Evolutionary conservation across 2,888 invertebrate species (phyloP).

Genomic region (Stenchaetothrips biformis): DNA sequence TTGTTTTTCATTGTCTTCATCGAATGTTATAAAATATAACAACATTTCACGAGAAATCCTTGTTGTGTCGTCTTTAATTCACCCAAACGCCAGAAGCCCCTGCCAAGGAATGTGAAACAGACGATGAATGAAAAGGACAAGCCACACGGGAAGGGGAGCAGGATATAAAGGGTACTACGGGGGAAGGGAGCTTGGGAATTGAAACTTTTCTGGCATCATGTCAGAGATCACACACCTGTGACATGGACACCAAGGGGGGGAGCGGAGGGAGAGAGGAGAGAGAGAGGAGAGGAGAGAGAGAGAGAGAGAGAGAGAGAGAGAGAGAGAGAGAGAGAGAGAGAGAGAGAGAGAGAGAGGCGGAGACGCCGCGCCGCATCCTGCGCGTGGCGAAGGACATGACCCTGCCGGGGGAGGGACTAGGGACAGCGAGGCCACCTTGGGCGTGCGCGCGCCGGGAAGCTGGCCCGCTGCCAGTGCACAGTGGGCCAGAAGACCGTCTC

Average conservation of each 20-base stretch:
- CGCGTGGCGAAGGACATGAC: constrained; percentile 3
- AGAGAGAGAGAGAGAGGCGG: neutral
- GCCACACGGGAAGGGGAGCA: neutral
- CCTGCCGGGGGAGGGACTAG: neutral
- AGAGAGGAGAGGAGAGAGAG: neutral
- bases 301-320: neutral
- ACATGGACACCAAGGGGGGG: neutral
- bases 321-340: neutral
- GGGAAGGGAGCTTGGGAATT: neutral
- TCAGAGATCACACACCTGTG: neutral
- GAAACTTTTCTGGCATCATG: neutral
- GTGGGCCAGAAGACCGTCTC: neutral
- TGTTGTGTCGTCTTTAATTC: too few species aligned
- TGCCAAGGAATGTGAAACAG: too few species aligned
- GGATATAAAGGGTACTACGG: neutral
- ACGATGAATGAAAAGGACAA: too few species aligned
- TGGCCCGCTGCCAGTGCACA: neutral
- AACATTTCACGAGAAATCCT: too few species aligned
- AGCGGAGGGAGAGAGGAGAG: neutral
- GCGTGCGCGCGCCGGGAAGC: neutral
- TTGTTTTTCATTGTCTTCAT: neutral
- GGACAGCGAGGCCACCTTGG: neutral
- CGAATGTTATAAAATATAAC: too few species aligned
- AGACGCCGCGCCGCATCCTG: neutral
- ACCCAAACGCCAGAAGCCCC: too few species aligned